Evolutionary conservation across 2,888 invertebrate species (phyloP).

Genomic region (Caenorhabditis afra): DNA sequence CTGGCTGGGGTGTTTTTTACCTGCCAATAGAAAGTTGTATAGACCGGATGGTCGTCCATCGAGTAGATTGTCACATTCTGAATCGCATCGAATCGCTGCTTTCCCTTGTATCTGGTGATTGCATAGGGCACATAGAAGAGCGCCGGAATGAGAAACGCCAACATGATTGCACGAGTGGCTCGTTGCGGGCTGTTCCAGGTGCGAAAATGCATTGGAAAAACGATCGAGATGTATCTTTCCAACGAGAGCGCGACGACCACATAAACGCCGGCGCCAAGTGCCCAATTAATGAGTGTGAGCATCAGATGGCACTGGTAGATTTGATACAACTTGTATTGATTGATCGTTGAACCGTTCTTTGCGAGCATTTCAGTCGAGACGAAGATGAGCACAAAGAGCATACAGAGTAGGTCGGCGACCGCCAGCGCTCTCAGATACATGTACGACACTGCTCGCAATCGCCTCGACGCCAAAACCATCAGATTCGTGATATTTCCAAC

Average conservation of each 20-base stretch:
- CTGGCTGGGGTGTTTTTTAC: slow-evolving; percentile 43
- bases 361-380: slow-evolving; percentile 74
- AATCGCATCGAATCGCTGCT: slow-evolving; percentile 56
- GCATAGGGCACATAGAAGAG: slow-evolving; percentile 80
- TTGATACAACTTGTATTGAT: slow-evolving; percentile 72
- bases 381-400: slow-evolving; percentile 79
- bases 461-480: slow-evolving; percentile 76
- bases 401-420: slow-evolving; percentile 79
- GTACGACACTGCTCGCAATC: slow-evolving; percentile 79
- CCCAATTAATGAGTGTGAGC: slow-evolving; percentile 80
- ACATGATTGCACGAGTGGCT: slow-evolving; percentile 72
- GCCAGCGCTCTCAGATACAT: slow-evolving; percentile 75
- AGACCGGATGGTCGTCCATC: slow-evolving; percentile 74
- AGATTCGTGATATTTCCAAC: slow-evolving; percentile 78
- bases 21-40: slow-evolving; percentile 77
- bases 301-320: slow-evolving; percentile 76
- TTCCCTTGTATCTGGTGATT: slow-evolving; percentile 69
- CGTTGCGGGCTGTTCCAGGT: slow-evolving; percentile 79
- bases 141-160: slow-evolving; percentile 76
- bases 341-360: slow-evolving; percentile 68
- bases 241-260: slow-evolving; percentile 79
- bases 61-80: slow-evolving; percentile 65
- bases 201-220: slow-evolving; percentile 80
- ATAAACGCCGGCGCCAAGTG: slow-evolving; percentile 79
- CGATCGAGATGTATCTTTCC: slow-evolving; percentile 79